Evolutionary conservation across 2,113 vertebrate species (phyloP).

Genomic region (Caranx melampygus): DNA sequence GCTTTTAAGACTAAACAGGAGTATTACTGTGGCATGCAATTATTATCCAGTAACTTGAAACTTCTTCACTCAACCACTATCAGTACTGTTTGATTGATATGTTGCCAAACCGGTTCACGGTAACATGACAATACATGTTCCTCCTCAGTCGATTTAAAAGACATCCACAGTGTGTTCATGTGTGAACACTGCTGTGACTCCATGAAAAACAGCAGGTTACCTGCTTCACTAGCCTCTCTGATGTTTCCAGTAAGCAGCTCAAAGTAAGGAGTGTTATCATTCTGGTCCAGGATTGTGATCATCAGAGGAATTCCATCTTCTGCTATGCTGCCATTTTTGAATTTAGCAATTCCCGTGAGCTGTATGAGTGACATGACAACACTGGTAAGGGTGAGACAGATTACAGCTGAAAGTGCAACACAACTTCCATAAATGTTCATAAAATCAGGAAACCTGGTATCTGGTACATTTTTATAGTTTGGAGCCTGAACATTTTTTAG

Average conservation of each 20-base stretch:
- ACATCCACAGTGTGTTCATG: too few species aligned
- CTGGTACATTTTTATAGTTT: too few species aligned
- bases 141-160: neutral
- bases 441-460: too few species aligned
- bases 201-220: conserved; percentile 8
- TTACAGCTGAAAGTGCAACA: neutral
- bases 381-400: neutral
- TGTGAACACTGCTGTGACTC: too few species aligned
- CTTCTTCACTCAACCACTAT: too few species aligned
- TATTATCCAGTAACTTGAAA: too few species aligned
- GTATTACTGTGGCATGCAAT: too few species aligned
- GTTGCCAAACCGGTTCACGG: neutral
- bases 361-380: conserved; percentile 34
- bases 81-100: neutral
- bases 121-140: neutral
- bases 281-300: conserved; percentile 72
- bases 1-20: too few species aligned
- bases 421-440: too few species aligned
- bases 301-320: conserved; percentile 69
- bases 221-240: conserved; percentile 70
- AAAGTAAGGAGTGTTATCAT: conserved; percentile 78
- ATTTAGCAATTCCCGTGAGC: conserved; percentile 73
- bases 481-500: too few species aligned
- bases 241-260: conserved; percentile 57
- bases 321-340: conserved; percentile 52